phyloP scores from a whole-genome alignment of 2,888 invertebrate genomes.

The Cordilura impudica region DNA sequence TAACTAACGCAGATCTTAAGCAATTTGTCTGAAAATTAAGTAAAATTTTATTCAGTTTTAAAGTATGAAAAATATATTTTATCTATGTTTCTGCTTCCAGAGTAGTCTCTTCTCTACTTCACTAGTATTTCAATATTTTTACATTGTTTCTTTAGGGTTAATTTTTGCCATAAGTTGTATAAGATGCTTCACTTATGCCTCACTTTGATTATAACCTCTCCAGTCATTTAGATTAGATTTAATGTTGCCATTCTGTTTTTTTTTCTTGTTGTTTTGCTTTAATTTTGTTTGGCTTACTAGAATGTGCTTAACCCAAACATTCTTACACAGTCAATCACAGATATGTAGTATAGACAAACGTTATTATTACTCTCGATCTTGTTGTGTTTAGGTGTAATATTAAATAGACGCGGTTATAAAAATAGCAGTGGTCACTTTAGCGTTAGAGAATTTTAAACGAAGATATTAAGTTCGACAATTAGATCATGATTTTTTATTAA shows the following conservation, averaged over 20 bases:
- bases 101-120: no score
- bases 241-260: constrained; percentile 31
- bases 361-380: constrained; percentile 40
- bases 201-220: constrained; percentile 51
- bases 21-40: no score
- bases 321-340: constrained; percentile 20
- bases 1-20: no score
- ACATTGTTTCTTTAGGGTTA: neutral
- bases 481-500: no score
- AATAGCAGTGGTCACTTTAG: neutral
- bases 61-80: no score
- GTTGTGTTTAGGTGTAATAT: neutral
- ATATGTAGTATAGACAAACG: constrained; percentile 4
- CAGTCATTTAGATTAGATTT: constrained; percentile 52
- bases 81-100: no score
- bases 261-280: constrained; percentile 10
- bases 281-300: constrained; percentile 13
- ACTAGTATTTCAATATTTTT: no score
- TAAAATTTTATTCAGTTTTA: no score
- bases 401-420: neutral
- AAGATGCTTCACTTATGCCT: constrained; percentile 39
- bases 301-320: constrained; percentile 30
- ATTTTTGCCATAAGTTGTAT: constrained; percentile 21
- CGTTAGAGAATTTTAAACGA: no score
- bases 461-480: no score